These are phyloP conservation scores for Caradrina clavipalpis DNA, from an alignment of 2,888 invertebrate species.

Conservation along the genomic window DNA sequence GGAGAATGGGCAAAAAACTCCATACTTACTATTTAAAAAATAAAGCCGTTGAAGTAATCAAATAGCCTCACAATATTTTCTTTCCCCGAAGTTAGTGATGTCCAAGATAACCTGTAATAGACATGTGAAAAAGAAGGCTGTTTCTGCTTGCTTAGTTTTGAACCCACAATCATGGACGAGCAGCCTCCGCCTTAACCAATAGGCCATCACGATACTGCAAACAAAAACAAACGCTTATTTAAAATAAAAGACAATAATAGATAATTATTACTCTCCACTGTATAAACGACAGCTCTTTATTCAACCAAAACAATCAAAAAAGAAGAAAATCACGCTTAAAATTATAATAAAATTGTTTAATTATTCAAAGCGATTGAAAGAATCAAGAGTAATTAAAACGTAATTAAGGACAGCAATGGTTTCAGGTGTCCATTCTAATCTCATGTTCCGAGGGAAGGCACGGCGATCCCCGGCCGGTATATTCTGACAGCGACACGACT, in stretches of 20 bases:
- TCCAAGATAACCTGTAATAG: no score
- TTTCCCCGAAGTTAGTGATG: no score
- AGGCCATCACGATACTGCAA: neutral
- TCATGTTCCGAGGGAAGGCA: conserved; percentile 68
- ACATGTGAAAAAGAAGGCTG: no score
- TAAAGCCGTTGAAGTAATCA: no score
- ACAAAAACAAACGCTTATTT: neutral
- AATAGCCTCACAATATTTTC: no score
- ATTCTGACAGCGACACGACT: conserved; percentile 55
- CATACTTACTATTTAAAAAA: no score
- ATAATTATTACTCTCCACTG: neutral
- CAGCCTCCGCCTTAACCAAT: no score
- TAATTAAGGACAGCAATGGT: conserved; percentile 77
- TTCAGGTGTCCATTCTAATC: conserved; percentile 82
- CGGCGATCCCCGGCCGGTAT: conserved; percentile 49
- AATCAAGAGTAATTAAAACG: conserved; percentile 78
- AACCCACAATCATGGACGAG: neutral
- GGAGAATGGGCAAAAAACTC: no score
- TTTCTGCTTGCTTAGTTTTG: no score
- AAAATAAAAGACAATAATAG: neutral
- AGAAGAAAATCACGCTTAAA: conserved; percentile 36
- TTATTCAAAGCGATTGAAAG: conserved; percentile 65
- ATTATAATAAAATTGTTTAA: conserved; percentile 57
- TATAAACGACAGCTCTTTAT: neutral
- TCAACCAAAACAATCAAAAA: neutral